A percentile compares a stretch with the other conserved stretches of the same genome.
These are phyloP conservation scores for Petaurus breviceps DNA, from an alignment of 2,113 vertebrate species.

Conservation along the genomic window DNA sequence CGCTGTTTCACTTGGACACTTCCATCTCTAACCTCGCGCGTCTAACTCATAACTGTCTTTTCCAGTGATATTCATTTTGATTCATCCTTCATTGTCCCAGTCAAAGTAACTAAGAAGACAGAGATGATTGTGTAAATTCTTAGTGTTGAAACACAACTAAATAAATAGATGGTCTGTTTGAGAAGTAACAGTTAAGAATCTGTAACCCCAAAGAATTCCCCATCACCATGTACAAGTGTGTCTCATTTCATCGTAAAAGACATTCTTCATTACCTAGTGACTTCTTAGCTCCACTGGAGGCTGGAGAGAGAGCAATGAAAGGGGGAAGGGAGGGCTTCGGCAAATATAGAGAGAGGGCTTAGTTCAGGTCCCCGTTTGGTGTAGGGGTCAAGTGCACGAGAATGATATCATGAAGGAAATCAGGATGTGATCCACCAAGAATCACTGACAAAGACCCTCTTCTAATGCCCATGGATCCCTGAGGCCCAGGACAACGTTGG, in stretches of 20 bases:
- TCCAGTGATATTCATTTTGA: neutral
- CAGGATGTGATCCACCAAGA: slow-evolving; percentile 2
- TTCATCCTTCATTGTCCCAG: neutral
- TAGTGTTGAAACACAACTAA: too few species aligned
- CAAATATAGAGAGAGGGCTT: neutral
- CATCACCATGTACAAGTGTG: neutral
- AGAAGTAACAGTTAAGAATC: too few species aligned
- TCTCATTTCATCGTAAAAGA: slow-evolving; percentile 1
- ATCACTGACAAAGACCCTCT: neutral
- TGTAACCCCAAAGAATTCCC: neutral
- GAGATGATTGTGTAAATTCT: neutral
- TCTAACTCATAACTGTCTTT: neutral
- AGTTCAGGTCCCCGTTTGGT: neutral
- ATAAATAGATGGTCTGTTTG: too few species aligned
- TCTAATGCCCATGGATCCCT: neutral
- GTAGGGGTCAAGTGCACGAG: slow-evolving; percentile 35
- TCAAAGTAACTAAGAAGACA: neutral
- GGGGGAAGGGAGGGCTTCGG: neutral
- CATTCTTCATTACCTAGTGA: slow-evolving; percentile 6
- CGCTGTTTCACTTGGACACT: neutral
- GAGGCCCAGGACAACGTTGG: neutral
- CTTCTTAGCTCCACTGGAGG: neutral
- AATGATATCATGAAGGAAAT: neutral
- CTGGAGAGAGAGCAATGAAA: neutral
- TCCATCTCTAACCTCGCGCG: neutral